These are phyloP conservation scores for Naja naja DNA, from an alignment of 2,113 vertebrate species.

Conservation along the genomic window DNA sequence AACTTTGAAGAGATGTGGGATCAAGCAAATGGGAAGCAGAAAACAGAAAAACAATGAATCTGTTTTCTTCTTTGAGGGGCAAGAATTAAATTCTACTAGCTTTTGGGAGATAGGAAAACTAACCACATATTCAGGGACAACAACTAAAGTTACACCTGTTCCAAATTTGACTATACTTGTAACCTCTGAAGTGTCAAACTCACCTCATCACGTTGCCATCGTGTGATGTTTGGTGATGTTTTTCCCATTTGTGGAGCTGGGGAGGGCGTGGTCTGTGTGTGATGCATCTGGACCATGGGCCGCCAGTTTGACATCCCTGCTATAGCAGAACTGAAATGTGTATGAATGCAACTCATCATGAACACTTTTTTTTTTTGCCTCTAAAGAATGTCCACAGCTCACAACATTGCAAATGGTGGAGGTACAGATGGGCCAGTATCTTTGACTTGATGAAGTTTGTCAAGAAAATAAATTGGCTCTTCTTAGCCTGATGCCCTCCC, in stretches of 20 bases:
- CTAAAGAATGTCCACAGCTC: slow-evolving; percentile 16
- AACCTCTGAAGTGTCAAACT: slow-evolving; percentile 32
- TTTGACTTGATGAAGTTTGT: slow-evolving; percentile 23
- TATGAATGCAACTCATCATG: slow-evolving; percentile 54
- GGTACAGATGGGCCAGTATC: slow-evolving; percentile 12
- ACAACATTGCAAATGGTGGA: not conserved
- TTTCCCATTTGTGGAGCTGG: too few species aligned
- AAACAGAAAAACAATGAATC: slow-evolving; percentile 25
- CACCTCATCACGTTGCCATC: too few species aligned
- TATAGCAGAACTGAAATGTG: slow-evolving; percentile 12
- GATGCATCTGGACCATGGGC: too few species aligned
- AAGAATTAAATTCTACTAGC: slow-evolving; percentile 30
- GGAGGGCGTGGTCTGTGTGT: too few species aligned
- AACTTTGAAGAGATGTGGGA: not conserved
- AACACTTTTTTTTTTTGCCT: slow-evolving; percentile 1
- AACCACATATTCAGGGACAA: slow-evolving; percentile 32
- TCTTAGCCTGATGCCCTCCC: not conserved
- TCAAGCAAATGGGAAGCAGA: slow-evolving; percentile 21
- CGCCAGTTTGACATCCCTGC: too few species aligned
- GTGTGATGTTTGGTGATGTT: too few species aligned
- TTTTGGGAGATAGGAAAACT: slow-evolving; percentile 56
- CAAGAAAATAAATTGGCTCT: not conserved
- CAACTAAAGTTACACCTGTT: slow-evolving; percentile 57
- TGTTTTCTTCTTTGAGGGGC: slow-evolving; percentile 4
- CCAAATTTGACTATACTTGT: slow-evolving; percentile 51